These are phyloP conservation scores for Sesia bembeciformis DNA, from an alignment of 2,888 invertebrate genomes.

Conservation along the genomic window DNA sequence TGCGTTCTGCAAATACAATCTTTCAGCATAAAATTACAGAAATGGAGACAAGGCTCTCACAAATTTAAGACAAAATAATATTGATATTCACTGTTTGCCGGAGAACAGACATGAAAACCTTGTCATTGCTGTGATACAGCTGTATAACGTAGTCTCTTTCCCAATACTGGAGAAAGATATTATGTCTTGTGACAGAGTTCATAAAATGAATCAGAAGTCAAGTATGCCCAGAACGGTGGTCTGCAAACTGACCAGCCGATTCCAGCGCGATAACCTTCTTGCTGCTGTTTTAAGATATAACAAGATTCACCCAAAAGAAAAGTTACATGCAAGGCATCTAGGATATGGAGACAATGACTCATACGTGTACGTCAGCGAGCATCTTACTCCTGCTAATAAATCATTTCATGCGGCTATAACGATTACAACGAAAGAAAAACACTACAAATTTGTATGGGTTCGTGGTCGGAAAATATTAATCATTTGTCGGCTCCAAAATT, in stretches of 20 bases:
- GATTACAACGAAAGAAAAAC: constrained; percentile 7
- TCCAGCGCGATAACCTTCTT: constrained; percentile 1
- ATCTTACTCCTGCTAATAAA: constrained; percentile 14
- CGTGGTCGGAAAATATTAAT: constrained; percentile 7
- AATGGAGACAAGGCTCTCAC: constrained; percentile 4
- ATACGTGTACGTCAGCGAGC: constrained; percentile 13
- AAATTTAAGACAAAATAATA: constrained; percentile 1
- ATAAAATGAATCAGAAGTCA: constrained; percentile 8
- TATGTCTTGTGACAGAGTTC: constrained; percentile 10
- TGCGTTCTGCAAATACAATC: background rate
- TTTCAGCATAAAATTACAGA: constrained; percentile 1
- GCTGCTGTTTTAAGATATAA: constrained; percentile 8
- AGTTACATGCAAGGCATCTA: constrained; percentile 9
- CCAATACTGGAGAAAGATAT: constrained; percentile 5
- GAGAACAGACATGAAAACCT: constrained; percentile 4
- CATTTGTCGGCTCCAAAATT: background rate
- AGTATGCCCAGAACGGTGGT: constrained; percentile 3
- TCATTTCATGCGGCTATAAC: constrained; percentile 12
- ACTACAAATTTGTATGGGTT: constrained; percentile 10
- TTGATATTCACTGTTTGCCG: constrained; percentile 4
- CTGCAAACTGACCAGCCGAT: constrained; percentile 9
- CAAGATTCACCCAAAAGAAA: constrained; percentile 5
- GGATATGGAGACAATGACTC: constrained; percentile 9
- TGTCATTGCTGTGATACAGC: background rate
- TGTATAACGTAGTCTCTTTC: background rate